Conservation (phyloP, 2,113 vertebrate genomes). For the Seriola dumerili region DNA sequence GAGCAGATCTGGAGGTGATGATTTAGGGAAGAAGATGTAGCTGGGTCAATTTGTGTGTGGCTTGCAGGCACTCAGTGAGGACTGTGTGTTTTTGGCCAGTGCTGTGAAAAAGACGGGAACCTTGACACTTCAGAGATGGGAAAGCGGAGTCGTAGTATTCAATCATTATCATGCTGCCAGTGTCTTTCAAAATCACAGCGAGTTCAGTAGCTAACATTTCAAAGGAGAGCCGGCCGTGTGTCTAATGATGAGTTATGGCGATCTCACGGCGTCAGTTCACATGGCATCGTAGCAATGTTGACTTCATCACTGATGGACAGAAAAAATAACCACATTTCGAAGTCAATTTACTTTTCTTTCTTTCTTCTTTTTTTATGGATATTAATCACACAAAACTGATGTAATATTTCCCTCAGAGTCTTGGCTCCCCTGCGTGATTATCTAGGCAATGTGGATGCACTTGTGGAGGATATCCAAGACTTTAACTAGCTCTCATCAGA, state of each 20-base stretch:
- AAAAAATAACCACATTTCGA: slow-evolving; percentile 22
- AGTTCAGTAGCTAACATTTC: slow-evolving; percentile 39
- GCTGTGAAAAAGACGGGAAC: background rate
- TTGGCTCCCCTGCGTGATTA: slow-evolving; percentile 46
- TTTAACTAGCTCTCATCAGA: slow-evolving; percentile 61
- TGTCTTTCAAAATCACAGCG: background rate
- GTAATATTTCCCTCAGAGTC: slow-evolving; percentile 38
- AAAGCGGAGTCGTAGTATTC: slow-evolving; percentile 11
- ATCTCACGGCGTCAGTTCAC: slow-evolving; percentile 3
- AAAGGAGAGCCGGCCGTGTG: slow-evolving; percentile 28
- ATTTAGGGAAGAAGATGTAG: slow-evolving; percentile 7
- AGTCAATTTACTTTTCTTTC: slow-evolving; percentile 21
- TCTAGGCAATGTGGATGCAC: slow-evolving; percentile 53
- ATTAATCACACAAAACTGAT: slow-evolving; percentile 48
- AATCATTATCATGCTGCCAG: background rate
- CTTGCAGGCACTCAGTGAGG: slow-evolving; percentile 15
- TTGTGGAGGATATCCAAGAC: slow-evolving; percentile 64
- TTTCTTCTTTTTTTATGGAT: slow-evolving; percentile 27
- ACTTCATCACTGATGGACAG: slow-evolving; percentile 23
- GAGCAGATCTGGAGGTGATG: slow-evolving; percentile 32
- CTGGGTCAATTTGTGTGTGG: slow-evolving; percentile 21
- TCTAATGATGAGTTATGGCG: slow-evolving; percentile 13
- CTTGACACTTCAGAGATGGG: slow-evolving; percentile 37
- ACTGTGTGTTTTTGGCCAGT: slow-evolving; percentile 23
- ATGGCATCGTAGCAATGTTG: slow-evolving; percentile 22